Evolutionary conservation across 2,888 invertebrate species (phyloP).

Genomic region (Seira ritae): DNA sequence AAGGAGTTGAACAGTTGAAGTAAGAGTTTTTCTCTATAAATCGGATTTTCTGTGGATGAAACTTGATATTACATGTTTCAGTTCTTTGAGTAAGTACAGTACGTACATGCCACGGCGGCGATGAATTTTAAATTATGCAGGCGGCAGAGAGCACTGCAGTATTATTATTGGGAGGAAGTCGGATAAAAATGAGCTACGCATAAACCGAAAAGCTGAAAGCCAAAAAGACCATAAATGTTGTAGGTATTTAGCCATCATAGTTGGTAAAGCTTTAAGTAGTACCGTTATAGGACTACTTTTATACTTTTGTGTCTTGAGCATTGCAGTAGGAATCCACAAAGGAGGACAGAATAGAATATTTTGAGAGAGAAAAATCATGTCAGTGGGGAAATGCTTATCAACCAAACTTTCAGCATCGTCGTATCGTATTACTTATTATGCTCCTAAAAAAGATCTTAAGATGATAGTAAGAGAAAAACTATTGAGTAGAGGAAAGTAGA

Average conservation of each 20-base stretch:
- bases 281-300: conserved; percentile 6
- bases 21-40: too few relatives aligned
- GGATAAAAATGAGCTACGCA: not conserved
- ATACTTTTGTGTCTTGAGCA: not conserved
- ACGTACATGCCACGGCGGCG: conserved; percentile 20
- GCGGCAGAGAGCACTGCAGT: conserved; percentile 39
- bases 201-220: conserved; percentile 20
- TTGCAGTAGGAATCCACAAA: too few relatives aligned
- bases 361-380: not conserved
- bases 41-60: too few relatives aligned
- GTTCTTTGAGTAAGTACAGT: not conserved
- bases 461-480: too few relatives aligned
- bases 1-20: conserved; percentile 11
- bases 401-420: not conserved
- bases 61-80: too few relatives aligned
- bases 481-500: too few relatives aligned
- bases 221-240: conserved; percentile 18
- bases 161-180: not conserved
- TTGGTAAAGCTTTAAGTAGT: conserved; percentile 26
- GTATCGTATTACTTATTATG: too few relatives aligned
- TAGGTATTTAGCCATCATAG: conserved; percentile 26
- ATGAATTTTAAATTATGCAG: conserved; percentile 59
- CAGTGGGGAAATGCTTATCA: not conserved
- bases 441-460: too few relatives aligned
- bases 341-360: not conserved